Evolutionary conservation across 2,888 invertebrate genomes (phyloP), one percentile per base, ranked within the genome.

Genomic region (Ornithoptera priamus): DNA sequence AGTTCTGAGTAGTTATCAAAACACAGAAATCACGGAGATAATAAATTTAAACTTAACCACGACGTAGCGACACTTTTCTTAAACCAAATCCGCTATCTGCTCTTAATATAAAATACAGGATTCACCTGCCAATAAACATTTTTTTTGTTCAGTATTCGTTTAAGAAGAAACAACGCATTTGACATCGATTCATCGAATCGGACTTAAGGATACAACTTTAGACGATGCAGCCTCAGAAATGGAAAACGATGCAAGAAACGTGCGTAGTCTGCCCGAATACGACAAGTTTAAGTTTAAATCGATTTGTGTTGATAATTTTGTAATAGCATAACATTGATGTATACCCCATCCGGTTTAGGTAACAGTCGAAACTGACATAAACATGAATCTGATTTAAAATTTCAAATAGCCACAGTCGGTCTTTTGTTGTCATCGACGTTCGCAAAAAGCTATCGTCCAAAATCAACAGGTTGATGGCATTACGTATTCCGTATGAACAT

Each of bases 321-420:
- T 76, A 72, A 70, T 73, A 74, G 75, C 74, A 78, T 79, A 86
- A 87, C 89, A 84, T 88, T 89, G 90, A 90, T 85, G 88, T 84
- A 90, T 92, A 57, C 82, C 82, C 84, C 82, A 77, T 77, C 86
- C 87, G 83, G 85, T 86, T 88, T 86, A 85, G 85, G 85, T 71
- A 84, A 82, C 84, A 83, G 79, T 80, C 87, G 84, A 87, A 88
- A 82, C 79, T 85, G 88, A 85, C 84, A 86, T 89, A 86, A 84
- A 85, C 85, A 86, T 85, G 86, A 84, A 82, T 82, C 77, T 78
- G 80, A 85, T 88, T 91, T 88, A 88, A 85, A 90, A 89, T 91
- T 92, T 88, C 85, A 90, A 90, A 90, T 90, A 82, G 78, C 81
- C 72, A 63, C 74, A 75, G 78, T 81, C 77, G 78, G 82, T 39